Percentiles rank a stretch among this genome's conserved stretches.
Conservation (phyloP, 2,113 vertebrate genomes). For the Phylloscopus trochiloides region DNA sequence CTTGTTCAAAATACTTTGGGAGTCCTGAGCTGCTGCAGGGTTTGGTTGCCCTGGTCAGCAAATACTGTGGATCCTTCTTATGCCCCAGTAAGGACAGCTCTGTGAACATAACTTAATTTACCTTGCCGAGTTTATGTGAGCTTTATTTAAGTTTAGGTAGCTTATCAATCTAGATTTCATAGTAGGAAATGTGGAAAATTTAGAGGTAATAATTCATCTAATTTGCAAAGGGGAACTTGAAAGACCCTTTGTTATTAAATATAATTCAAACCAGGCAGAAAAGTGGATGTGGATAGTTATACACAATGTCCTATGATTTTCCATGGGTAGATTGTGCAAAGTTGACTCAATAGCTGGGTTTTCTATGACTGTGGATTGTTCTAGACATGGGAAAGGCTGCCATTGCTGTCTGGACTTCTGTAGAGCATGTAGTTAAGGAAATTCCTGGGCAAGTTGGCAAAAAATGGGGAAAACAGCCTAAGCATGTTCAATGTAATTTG, state of each 20-base stretch:
- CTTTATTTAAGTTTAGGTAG: background rate
- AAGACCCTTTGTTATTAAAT: background rate
- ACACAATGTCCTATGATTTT: background rate
- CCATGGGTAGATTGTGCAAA: background rate
- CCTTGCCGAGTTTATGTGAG: background rate
- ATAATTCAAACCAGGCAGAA: background rate
- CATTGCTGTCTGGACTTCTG: background rate
- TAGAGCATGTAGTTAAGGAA: background rate
- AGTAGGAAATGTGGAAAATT: background rate
- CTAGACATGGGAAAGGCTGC: background rate
- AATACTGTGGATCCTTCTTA: background rate
- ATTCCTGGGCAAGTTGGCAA: background rate
- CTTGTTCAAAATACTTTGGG: background rate
- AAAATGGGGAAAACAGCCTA: background rate
- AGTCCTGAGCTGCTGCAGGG: background rate
- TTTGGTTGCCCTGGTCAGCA: background rate
- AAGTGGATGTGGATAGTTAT: background rate
- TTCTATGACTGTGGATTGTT: background rate
- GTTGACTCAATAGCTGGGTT: background rate
- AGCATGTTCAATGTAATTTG: background rate
- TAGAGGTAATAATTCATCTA: background rate
- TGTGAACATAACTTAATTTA: background rate
- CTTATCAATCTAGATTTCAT: background rate
- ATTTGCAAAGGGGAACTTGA: background rate
- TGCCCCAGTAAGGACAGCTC: background rate